A percentile compares a stretch with the other conserved stretches of the same genome.
These are phyloP conservation scores for Sminthurides aquaticus DNA, from an alignment of 2,888 invertebrate genomes.

Conservation along the genomic window DNA sequence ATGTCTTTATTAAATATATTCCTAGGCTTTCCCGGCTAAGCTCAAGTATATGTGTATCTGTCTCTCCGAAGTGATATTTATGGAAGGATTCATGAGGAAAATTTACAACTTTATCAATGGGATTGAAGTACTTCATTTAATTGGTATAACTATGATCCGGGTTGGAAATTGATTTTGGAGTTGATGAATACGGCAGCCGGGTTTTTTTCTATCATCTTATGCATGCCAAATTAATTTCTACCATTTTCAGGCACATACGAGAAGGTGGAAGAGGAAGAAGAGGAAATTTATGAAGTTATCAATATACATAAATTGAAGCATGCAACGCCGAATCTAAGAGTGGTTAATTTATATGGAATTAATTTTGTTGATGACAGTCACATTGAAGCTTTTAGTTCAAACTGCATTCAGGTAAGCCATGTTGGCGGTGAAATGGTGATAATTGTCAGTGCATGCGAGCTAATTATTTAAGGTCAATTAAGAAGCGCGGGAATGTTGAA, in stretches of 20 bases:
- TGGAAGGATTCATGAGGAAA: conserved; percentile 99
- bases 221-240: too few species aligned
- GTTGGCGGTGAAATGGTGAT: not conserved
- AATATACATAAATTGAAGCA: conserved; percentile 98
- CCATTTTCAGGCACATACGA: conserved; percentile 91
- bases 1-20: too few species aligned
- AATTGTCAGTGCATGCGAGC: not conserved
- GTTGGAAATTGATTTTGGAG: too few species aligned
- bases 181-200: not conserved
- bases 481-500: too few species aligned
- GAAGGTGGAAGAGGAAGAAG: conserved; percentile 95
- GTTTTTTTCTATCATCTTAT: conserved; percentile 11
- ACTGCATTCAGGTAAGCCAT: conserved; percentile 72
- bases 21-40: conserved; percentile 93
- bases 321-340: conserved; percentile 91
- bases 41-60: conserved; percentile 91
- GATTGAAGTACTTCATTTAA: conserved; percentile 89
- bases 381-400: conserved; percentile 93
- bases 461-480: not conserved
- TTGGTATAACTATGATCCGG: conserved; percentile 57
- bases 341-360: conserved; percentile 97
- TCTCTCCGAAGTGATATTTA: conserved; percentile 97
- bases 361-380: conserved; percentile 98
- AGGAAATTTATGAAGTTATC: conserved; percentile 98
- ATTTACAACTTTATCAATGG: conserved; percentile 99